These are phyloP conservation scores for Progne subis DNA, from an alignment of 2,113 vertebrate genomes.

Conservation along the genomic window DNA sequence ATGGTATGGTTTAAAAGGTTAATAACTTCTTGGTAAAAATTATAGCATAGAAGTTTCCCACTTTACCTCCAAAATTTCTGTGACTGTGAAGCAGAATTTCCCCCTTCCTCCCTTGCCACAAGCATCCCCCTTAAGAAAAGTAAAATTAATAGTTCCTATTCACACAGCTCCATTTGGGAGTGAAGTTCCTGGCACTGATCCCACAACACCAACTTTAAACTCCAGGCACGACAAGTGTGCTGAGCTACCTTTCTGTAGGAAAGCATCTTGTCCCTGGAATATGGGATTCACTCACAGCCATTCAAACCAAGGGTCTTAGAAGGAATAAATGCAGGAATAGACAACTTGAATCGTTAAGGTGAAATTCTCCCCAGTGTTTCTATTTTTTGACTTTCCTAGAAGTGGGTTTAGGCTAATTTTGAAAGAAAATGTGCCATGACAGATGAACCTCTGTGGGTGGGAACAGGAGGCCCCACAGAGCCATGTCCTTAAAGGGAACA, in stretches of 20 bases:
- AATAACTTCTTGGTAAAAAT: neutral
- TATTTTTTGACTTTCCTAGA: neutral
- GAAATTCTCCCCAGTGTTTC: neutral
- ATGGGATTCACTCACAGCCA: neutral
- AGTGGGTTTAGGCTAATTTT: neutral
- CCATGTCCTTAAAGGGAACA: accelerated
- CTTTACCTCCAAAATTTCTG: neutral
- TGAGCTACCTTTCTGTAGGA: neutral
- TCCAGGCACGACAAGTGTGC: neutral
- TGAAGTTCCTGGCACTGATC: neutral
- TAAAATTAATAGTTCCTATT: neutral
- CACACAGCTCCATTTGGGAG: neutral
- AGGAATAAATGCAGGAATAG: accelerated
- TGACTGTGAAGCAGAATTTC: neutral
- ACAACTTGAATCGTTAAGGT: neutral
- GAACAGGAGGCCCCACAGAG: conserved; percentile 9
- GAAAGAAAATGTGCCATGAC: neutral
- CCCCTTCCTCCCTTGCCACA: neutral
- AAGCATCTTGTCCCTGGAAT: neutral
- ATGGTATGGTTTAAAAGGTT: neutral
- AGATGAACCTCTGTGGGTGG: neutral
- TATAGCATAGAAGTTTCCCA: accelerated
- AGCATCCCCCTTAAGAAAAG: neutral
- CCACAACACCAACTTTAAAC: neutral
- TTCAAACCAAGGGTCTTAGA: accelerated